These are phyloP conservation scores for Aphelinus certus DNA, from an alignment of 1,140 invertebrate genomes.

Conservation along the genomic window DNA sequence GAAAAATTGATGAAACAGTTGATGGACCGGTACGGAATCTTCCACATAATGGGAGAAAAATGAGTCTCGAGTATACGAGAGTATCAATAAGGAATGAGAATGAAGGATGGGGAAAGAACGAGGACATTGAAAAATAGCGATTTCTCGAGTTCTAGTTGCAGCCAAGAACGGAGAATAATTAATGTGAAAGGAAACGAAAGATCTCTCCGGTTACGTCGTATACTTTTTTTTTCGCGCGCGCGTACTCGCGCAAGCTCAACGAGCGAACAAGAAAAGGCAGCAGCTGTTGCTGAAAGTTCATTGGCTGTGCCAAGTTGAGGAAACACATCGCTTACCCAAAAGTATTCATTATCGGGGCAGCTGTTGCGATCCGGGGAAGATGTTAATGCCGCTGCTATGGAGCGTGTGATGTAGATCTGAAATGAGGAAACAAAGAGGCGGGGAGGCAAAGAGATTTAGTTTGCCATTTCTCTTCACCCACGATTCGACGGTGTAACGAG, in stretches of 20 bases:
- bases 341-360: conserved; percentile 49
- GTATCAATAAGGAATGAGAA: conserved; percentile 11
- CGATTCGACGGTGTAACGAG: background rate
- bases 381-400: conserved; percentile 48
- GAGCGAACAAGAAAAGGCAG: conserved; percentile 5
- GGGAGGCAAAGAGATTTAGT: conserved; percentile 10
- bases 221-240: conserved; percentile 30
- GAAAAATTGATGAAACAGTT: too few relatives aligned
- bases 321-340: conserved; percentile 34
- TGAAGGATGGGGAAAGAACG: conserved; percentile 13
- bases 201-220: conserved; percentile 23
- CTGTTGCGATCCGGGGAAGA: conserved; percentile 46
- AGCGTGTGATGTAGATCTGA: conserved; percentile 24
- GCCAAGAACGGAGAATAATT: conserved; percentile 20
- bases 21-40: too few relatives aligned
- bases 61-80: background rate
- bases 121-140: conserved; percentile 1
- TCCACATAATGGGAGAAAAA: too few relatives aligned
- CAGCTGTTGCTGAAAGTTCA: conserved; percentile 53
- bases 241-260: background rate
- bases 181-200: conserved; percentile 27
- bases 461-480: conserved; percentile 30
- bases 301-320: conserved; percentile 33
- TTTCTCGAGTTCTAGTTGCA: background rate
- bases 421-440: conserved; percentile 34